phyloP scores from a whole-genome alignment of 2,888 invertebrate species.

The Brassicogethes aeneus region DNA sequence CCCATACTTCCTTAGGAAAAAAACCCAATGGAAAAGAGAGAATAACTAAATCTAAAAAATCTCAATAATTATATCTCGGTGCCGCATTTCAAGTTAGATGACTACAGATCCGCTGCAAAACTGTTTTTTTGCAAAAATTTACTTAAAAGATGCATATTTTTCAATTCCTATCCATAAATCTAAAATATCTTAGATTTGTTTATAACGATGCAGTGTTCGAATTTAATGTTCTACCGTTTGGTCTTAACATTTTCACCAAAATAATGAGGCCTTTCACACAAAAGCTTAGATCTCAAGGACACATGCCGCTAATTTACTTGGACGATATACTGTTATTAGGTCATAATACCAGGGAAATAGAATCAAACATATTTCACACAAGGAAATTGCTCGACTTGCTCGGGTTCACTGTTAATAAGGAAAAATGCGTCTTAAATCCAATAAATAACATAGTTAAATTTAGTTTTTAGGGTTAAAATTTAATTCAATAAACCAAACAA shows the following conservation, averaged over 20 bases:
- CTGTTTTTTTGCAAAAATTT: not conserved
- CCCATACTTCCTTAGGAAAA: not conserved
- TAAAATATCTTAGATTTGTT: conserved; percentile 1
- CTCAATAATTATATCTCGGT: conserved; percentile 1
- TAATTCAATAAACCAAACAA: conserved; percentile 6
- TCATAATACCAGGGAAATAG: not conserved
- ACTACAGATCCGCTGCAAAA: not conserved
- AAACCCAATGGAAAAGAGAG: conserved; percentile 3
- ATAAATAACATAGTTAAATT: not conserved
- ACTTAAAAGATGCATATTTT: conserved; percentile 5
- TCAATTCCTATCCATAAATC: conserved; percentile 1
- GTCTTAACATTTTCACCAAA: conserved; percentile 2
- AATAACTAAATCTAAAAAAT: conserved; percentile 4
- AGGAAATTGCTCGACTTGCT: not conserved
- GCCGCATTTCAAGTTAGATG: conserved; percentile 1
- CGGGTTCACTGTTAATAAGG: conserved; percentile 1
- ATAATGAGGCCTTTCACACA: not conserved
- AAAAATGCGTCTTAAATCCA: conserved; percentile 2
- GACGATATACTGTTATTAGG: conserved; percentile 3
- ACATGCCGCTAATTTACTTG: not conserved
- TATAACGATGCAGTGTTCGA: conserved; percentile 1
- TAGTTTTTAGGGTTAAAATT: conserved; percentile 2
- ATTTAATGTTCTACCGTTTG: conserved; percentile 3
- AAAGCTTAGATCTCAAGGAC: not conserved
- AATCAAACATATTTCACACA: not conserved